Conservation (phyloP, 2,888 invertebrate genomes). For the Dryocosmus kuriphilus region DNA sequence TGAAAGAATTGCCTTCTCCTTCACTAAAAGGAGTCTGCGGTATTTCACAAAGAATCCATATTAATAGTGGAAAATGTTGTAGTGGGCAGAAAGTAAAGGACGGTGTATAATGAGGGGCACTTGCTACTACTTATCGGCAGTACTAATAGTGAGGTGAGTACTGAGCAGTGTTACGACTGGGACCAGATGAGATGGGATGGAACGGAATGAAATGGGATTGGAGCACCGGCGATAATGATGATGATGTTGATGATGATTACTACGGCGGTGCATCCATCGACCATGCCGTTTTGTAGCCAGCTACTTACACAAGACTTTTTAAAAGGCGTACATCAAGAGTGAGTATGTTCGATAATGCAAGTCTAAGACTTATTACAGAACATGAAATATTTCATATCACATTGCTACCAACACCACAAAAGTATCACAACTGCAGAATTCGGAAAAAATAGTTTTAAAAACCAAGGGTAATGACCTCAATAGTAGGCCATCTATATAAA, state of each 20-base stretch:
- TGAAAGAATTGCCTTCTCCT: neutral
- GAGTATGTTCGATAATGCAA: conserved; percentile 61
- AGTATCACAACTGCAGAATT: conserved; percentile 37
- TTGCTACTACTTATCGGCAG: conserved; percentile 70
- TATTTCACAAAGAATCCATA: neutral
- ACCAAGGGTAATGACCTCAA: too few species aligned
- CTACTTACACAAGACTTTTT: conserved; percentile 53
- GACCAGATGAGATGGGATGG: conserved; percentile 64
- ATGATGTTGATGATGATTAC: conserved; percentile 73
- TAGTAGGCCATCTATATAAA: too few species aligned
- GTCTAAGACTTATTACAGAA: conserved; percentile 62
- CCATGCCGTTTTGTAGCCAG: conserved; percentile 56
- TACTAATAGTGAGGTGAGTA: conserved; percentile 65
- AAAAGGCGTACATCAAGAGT: conserved; percentile 56
- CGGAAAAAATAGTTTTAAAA: too few species aligned
- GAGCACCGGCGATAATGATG: conserved; percentile 75
- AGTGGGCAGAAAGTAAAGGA: conserved; percentile 32
- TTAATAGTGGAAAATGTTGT: neutral
- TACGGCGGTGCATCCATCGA: conserved; percentile 64
- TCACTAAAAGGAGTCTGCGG: neutral
- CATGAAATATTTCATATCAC: conserved; percentile 60
- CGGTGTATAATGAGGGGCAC: conserved; percentile 58
- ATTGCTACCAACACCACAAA: conserved; percentile 49
- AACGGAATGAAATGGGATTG: conserved; percentile 63
- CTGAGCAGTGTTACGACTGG: conserved; percentile 61